These are phyloP conservation scores for Schizothorax lantsangensis DNA, from an alignment of 2,797 vertebrate species.

Conservation along the genomic window DNA sequence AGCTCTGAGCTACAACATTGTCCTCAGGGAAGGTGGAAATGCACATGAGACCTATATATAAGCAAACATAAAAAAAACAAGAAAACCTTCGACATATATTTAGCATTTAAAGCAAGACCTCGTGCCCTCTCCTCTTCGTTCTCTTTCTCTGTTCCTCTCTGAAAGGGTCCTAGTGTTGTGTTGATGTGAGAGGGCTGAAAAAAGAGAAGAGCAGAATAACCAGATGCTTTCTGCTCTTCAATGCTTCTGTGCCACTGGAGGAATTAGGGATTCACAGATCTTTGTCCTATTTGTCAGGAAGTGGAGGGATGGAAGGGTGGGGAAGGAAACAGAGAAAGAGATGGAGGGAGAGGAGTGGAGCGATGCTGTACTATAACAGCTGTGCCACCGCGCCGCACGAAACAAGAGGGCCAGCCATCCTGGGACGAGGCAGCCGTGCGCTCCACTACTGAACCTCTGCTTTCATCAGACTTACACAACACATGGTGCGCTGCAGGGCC, in stretches of 20 bases:
- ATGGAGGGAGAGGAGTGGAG: conserved; percentile 1
- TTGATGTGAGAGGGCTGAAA: conserved; percentile 58
- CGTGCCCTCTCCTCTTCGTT: conserved; percentile 61
- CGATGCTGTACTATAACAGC: conserved; percentile 56
- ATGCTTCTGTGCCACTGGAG: conserved; percentile 77
- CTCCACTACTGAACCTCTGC: conserved; percentile 60
- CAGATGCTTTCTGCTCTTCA: conserved; percentile 77
- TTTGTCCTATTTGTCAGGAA: conserved; percentile 63
- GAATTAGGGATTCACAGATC: conserved; percentile 75
- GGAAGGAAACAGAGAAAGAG: conserved; percentile 54
- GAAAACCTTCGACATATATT: conserved; percentile 66
- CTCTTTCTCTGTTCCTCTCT: conserved; percentile 7
- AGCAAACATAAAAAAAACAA: conserved; percentile 54
- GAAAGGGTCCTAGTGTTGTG: conserved; percentile 47
- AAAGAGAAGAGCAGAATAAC: conserved; percentile 51
- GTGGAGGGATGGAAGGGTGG: conserved; percentile 51
- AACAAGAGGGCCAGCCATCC: conserved; percentile 55
- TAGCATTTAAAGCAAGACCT: conserved; percentile 47
- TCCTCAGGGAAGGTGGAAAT: background rate
- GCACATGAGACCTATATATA: conserved; percentile 16
- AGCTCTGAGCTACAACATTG: background rate
- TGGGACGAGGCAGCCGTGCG: conserved; percentile 48
- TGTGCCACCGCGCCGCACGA: conserved; percentile 44
- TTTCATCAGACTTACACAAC: conserved; percentile 54
- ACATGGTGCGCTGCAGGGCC: conserved; percentile 62